These are phyloP conservation scores for Hippocampus abdominalis DNA, from an alignment of 2,113 vertebrate genomes.

Conservation along the genomic window DNA sequence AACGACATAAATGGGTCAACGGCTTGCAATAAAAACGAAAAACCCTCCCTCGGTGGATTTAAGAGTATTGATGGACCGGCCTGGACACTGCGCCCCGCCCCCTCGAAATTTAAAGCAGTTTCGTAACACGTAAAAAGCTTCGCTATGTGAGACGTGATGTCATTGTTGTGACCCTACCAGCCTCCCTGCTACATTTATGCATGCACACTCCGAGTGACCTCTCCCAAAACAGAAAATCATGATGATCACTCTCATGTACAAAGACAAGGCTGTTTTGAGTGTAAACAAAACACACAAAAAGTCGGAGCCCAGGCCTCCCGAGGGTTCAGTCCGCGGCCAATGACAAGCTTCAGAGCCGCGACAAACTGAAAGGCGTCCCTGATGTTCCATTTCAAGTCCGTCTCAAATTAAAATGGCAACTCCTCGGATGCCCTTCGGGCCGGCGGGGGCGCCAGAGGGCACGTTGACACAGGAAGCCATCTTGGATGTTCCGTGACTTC, in stretches of 20 bases:
- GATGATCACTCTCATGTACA: constrained; percentile 38
- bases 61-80: no score
- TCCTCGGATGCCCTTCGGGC: neutral
- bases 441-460: neutral
- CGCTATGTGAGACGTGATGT: constrained; percentile 22
- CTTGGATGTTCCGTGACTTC: neutral
- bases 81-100: no score
- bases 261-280: constrained; percentile 37
- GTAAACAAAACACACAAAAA: constrained; percentile 35
- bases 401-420: neutral
- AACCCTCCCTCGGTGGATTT: neutral
- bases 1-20: no score
- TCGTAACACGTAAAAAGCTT: no score
- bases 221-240: constrained; percentile 27
- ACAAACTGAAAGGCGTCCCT: neutral
- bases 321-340: constrained; percentile 2
- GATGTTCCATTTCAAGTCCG: neutral
- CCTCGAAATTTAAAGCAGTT: no score
- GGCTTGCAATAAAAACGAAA: no score
- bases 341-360: constrained; percentile 19
- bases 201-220: constrained; percentile 55
- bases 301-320: neutral
- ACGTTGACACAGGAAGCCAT: neutral
- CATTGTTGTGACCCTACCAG: constrained; percentile 35
- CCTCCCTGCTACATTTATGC: constrained; percentile 30